These are phyloP conservation scores for Cavia aperea DNA, from an alignment of 2,113 vertebrate species.

Conservation along the genomic window DNA sequence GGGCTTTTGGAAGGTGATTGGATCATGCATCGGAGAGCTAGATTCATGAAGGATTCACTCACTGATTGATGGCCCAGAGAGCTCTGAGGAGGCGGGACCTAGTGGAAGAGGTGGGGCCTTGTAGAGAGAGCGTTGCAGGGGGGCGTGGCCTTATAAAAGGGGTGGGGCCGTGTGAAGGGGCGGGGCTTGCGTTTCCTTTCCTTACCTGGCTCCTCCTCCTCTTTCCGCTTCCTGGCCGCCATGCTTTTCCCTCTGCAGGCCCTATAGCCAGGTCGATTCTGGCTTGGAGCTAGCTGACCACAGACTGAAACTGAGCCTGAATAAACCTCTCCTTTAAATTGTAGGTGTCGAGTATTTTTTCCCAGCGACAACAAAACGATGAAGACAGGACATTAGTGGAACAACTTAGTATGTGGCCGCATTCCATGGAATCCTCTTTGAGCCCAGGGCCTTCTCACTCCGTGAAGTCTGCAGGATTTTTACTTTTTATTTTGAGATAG, in stretches of 20 bases:
- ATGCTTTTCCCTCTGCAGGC: no score
- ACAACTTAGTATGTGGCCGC: background rate
- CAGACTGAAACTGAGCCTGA: background rate
- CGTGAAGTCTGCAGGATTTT: background rate
- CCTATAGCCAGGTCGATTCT: background rate
- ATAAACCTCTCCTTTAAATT: background rate
- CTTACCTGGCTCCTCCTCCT: background rate
- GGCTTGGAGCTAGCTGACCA: background rate
- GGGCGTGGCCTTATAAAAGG: background rate
- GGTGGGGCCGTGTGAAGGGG: background rate
- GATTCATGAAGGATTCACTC: background rate
- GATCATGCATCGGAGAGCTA: background rate
- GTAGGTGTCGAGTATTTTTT: background rate
- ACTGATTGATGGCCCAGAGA: background rate
- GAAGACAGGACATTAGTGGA: background rate
- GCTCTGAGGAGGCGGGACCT: background rate
- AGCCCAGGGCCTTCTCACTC: background rate
- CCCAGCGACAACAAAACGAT: background rate
- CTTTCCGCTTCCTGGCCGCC: background rate
- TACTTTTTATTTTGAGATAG: background rate
- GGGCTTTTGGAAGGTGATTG: background rate
- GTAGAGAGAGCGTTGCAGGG: background rate
- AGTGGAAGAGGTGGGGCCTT: background rate
- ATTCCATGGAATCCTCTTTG: background rate
- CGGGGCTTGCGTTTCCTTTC: background rate